phyloP scores from a whole-genome alignment of 2,888 invertebrate genomes.

The Ceraclea dissimilis region DNA sequence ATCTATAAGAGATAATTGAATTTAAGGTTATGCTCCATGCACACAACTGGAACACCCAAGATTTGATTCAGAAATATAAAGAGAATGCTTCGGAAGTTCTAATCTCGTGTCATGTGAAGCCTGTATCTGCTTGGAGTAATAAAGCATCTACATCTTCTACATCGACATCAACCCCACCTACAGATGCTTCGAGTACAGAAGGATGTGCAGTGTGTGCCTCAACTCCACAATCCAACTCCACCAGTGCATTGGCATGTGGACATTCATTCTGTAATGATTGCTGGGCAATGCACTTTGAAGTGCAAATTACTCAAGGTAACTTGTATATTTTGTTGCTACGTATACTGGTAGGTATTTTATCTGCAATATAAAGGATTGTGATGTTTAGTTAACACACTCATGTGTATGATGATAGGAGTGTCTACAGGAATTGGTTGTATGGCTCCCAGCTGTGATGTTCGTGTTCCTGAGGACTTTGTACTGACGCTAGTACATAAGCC shows the following conservation, averaged over 20 bases:
- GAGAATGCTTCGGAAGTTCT: slow-evolving; percentile 65
- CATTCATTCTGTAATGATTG: slow-evolving; percentile 95
- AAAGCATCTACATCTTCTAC: slow-evolving; percentile 27
- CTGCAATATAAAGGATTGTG: not conserved
- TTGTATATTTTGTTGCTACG: not conserved
- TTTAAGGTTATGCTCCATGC: slow-evolving; percentile 74
- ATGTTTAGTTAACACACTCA: not conserved
- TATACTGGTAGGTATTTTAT: too few species aligned
- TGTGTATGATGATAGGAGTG: slow-evolving; percentile 44
- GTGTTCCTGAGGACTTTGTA: slow-evolving; percentile 96
- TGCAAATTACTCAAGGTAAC: slow-evolving; percentile 85
- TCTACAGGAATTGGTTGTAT: slow-evolving; percentile 91
- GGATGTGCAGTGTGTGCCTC: slow-evolving; percentile 75
- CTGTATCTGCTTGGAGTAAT: not conserved
- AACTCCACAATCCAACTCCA: slow-evolving; percentile 58
- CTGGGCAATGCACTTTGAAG: slow-evolving; percentile 94
- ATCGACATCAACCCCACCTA: slow-evolving; percentile 30
- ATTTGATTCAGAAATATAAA: slow-evolving; percentile 74
- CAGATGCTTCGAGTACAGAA: slow-evolving; percentile 21
- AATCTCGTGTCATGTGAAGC: slow-evolving; percentile 42
- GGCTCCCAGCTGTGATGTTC: slow-evolving; percentile 88
- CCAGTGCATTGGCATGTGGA: slow-evolving; percentile 77
- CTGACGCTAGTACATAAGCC: slow-evolving; percentile 77
- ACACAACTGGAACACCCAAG: slow-evolving; percentile 82
- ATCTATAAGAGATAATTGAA: slow-evolving; percentile 9